These are phyloP conservation scores for Meda fulgida DNA, from an alignment of 2,797 vertebrate species.

Conservation along the genomic window DNA sequence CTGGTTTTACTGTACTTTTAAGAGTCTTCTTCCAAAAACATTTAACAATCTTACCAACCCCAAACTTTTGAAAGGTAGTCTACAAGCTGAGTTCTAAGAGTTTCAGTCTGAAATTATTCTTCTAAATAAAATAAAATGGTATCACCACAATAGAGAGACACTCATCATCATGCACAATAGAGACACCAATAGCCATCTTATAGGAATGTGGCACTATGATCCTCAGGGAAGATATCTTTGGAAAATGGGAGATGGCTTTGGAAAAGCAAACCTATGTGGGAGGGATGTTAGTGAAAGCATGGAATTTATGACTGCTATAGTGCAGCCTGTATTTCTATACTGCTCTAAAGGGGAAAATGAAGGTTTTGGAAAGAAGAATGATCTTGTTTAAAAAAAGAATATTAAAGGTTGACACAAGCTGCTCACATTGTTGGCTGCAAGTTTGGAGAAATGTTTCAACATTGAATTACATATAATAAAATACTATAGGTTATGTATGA, in stretches of 20 bases:
- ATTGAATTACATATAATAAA: constrained; percentile 20
- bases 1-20: too few relatives aligned
- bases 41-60: too few relatives aligned
- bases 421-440: neutral
- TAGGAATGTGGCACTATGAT: neutral
- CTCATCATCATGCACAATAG: neutral
- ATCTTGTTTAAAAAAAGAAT: constrained; percentile 3
- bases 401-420: constrained; percentile 8
- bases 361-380: constrained; percentile 16
- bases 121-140: neutral
- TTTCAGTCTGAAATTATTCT: neutral
- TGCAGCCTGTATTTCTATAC: neutral
- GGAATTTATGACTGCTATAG: constrained; percentile 5
- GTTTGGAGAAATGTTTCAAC: constrained; percentile 9
- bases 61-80: too few relatives aligned
- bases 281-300: constrained; percentile 12
- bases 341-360: neutral
- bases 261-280: neutral
- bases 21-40: neutral
- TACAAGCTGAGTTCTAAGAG: neutral
- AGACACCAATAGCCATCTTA: neutral
- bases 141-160: neutral
- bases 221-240: neutral
- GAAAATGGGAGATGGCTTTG: neutral
- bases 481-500: neutral